A percentile compares a stretch with the other conserved stretches of the same genome.
phyloP scores from a whole-genome alignment of 1,140 invertebrate genomes.

The Steinernema khuongi region DNA sequence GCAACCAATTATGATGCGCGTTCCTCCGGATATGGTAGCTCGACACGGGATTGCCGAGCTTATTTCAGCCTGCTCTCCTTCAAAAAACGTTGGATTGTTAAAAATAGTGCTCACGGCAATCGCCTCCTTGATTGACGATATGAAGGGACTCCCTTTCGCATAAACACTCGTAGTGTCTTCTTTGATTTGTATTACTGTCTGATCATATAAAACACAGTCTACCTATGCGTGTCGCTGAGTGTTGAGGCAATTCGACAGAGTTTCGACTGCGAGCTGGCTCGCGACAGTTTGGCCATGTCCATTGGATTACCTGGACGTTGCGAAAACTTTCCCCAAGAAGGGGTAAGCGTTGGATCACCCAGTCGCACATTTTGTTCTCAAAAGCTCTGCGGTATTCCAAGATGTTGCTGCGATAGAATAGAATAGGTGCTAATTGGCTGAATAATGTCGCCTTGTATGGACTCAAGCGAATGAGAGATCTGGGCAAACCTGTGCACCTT shows the following conservation, averaged over 20 bases:
- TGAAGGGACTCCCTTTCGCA: not conserved
- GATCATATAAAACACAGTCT: not conserved
- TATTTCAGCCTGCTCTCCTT: not conserved
- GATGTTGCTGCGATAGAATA: not conserved
- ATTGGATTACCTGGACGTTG: not conserved
- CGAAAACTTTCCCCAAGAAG: not conserved
- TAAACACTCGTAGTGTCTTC: not conserved
- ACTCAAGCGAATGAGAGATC: not conserved
- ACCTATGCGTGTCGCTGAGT: not conserved
- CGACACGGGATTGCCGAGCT: not conserved
- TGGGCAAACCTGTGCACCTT: not conserved
- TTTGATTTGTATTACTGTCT: not conserved
- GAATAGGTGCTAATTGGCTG: not conserved
- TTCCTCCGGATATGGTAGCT: not conserved
- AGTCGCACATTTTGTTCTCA: not conserved
- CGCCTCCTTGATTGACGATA: not conserved
- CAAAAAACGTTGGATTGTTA: not conserved
- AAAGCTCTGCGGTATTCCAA: not conserved
- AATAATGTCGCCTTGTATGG: too few species aligned
- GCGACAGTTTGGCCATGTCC: constrained; percentile 1
- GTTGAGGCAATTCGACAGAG: not conserved
- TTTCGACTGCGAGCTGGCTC: not conserved
- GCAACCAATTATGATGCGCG: not conserved
- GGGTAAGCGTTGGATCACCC: not conserved
- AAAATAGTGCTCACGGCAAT: not conserved